phyloP scores from a whole-genome alignment of 2,888 invertebrate genomes.

The Junonia oenone region DNA sequence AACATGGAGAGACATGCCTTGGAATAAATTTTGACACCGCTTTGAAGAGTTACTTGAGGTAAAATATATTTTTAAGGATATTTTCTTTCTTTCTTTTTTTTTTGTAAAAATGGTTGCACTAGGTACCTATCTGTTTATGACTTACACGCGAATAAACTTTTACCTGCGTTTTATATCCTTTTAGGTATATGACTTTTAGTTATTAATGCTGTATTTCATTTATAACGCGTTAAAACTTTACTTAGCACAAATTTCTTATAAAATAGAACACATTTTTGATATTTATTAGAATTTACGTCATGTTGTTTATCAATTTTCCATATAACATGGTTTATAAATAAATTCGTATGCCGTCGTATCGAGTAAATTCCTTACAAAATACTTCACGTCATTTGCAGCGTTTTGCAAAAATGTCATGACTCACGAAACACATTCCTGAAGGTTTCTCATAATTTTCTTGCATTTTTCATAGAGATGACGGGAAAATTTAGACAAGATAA shows the following conservation, averaged over 20 bases:
- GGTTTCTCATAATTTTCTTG: background rate
- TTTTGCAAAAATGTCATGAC: slow-evolving; percentile 9
- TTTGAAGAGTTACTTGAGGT: background rate
- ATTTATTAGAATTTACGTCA: too few species aligned
- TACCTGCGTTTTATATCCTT: too few species aligned
- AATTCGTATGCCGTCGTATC: slow-evolving; percentile 12
- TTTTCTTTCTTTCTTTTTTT: too few species aligned
- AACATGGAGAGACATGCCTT: background rate
- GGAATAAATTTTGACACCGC: background rate
- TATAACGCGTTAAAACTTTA: too few species aligned
- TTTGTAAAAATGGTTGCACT: too few species aligned
- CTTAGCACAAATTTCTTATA: too few species aligned
- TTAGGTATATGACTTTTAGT: too few species aligned
- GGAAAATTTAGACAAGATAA: background rate
- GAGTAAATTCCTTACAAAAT: slow-evolving; percentile 13
- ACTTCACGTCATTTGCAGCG: slow-evolving; percentile 9
- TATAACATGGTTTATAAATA: background rate
- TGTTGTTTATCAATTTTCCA: background rate
- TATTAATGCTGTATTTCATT: too few species aligned
- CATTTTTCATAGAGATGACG: background rate
- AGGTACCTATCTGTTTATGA: too few species aligned
- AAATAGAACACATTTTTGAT: too few species aligned
- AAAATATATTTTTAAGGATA: background rate
- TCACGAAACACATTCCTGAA: slow-evolving; percentile 1
- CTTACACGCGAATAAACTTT: too few species aligned